Evolutionary conservation across 2,797 vertebrate species (phyloP), one percentile per base, ranked within the genome.

Genomic region (Pipistrellus pygmaeus): DNA sequence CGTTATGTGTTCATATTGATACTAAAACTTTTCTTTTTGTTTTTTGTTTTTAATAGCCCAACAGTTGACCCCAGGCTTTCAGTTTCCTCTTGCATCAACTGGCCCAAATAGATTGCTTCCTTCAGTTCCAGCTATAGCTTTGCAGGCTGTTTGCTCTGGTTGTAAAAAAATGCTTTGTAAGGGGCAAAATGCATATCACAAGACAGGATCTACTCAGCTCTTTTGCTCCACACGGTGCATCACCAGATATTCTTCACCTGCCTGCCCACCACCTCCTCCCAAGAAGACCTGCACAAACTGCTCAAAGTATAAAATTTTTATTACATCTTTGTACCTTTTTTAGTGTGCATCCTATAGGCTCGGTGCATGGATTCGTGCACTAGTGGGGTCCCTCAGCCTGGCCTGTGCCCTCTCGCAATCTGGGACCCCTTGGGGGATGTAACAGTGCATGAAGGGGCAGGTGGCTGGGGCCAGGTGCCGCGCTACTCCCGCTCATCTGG

Each of bases 181-280:
- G 96, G 99, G 99, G 17, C 99, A 99, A 98, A 99, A 99, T 0
- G 99, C 99, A 0, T 99, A 99, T 98, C 99, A 99, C 98, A 99
- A 99, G 97, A 99, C 99, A 97, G 99, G 99, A 91, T 99, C 98
- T 20, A 96, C 99, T 8, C 98, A 99, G 46, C 99, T 99, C 94
- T 99, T 99, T 98, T 99, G 99, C 98, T 99, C 99, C 97, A 99
- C 99, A 64, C 75, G 95, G 97, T 99, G 99, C 98, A 99, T 99
- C 98, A 98, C 99, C 17, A 99, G 99, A 98, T 98, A 98, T 96
- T 98, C 98, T 97, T 99, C 99, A 90, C 85, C 97, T 41, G 89
- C 97, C 97, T 98, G 98, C 90, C 96, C 98, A 78, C 97, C 93
- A 95, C 95, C 97, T 75, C 94, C 82, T 97, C 94, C 98, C 96